Evolutionary conservation across 2,113 vertebrate species (phyloP), one percentile per base, ranked within the genome.

Genomic region (Rallus limicola): DNA sequence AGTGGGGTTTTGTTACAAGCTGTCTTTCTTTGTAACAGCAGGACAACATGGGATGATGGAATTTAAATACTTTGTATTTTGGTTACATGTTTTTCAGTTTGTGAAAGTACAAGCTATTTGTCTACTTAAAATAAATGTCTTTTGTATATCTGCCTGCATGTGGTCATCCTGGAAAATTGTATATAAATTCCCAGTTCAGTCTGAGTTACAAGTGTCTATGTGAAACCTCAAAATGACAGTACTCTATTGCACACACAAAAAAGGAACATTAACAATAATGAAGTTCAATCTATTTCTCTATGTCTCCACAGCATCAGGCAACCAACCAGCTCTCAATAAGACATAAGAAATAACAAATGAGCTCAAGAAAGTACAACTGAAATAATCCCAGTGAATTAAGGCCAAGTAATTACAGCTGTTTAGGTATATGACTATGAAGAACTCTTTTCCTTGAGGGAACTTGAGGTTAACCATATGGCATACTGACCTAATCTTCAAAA

Each of bases 381-480:
- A 97, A 88, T 77, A 95, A 92, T 88, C 36, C 31, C 55, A 85
- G 78, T 81, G 85, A 95, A 92, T 72, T 90, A 94, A 86, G 42
- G 82, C 82, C 86, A 95, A 93, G 68, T 88, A 95, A 88, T 83
- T 93, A 90, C 55, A 74, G 55, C 82, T 90, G 88, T 62, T 90
- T 63, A 92, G 91, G 90, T 59, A 86, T 59, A 78, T 77, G 80
- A 70, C 88, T 86, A 88, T 74, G 83, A 89, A 93, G 58, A 67
- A 94, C 38, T 77, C 55, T 85, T 96, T 92, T 92, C 11, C 74
- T 94, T 81, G 58, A 95, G 77, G 92, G 62, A 95, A 91, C 62
- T 87, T 96, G 93, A 88, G 88, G 75, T 95, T 97, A 96, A 94
- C 94, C 88, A 92, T 96, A 69, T 72, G 86, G 91, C 84, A 93